Evolutionary conservation across 2,888 invertebrate genomes (phyloP).

Genomic region (Vesta saturnalis): DNA sequence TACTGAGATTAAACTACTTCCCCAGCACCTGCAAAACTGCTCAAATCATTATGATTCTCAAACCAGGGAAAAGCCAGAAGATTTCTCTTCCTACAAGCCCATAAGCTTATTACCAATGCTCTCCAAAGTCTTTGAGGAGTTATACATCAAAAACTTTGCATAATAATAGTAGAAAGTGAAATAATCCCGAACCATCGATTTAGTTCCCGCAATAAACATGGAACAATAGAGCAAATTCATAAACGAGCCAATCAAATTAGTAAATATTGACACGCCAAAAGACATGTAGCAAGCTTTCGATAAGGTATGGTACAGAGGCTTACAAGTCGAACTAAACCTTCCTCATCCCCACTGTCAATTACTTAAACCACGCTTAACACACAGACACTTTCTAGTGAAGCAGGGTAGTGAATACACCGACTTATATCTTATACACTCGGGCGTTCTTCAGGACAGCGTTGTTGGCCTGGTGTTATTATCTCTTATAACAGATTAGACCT

Average conservation of each 20-base stretch:
- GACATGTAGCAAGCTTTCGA: not conserved
- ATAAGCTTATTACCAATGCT: conserved; percentile 15
- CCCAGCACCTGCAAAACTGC: not conserved
- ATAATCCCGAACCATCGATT: not conserved
- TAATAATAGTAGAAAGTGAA: not conserved
- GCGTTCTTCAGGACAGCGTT: conserved; percentile 11
- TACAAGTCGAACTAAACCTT: not conserved
- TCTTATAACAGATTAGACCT: not conserved
- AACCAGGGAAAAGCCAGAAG: not conserved
- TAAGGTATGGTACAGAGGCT: not conserved
- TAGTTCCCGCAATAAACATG: not conserved
- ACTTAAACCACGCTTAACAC: not conserved
- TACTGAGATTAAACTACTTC: not conserved
- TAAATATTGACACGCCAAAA: not conserved
- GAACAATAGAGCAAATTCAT: conserved; percentile 3
- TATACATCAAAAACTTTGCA: not conserved
- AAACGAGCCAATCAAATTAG: conserved; percentile 4
- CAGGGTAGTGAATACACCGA: not conserved
- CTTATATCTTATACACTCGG: not conserved
- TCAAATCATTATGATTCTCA: not conserved
- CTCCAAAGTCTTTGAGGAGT: conserved; percentile 6
- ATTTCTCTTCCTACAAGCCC: not conserved
- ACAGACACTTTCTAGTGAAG: not conserved
- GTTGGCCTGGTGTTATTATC: not conserved
- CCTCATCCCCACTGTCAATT: not conserved